phyloP scores from a whole-genome alignment of 2,113 vertebrate species.

The Pterocles orientalis region DNA sequence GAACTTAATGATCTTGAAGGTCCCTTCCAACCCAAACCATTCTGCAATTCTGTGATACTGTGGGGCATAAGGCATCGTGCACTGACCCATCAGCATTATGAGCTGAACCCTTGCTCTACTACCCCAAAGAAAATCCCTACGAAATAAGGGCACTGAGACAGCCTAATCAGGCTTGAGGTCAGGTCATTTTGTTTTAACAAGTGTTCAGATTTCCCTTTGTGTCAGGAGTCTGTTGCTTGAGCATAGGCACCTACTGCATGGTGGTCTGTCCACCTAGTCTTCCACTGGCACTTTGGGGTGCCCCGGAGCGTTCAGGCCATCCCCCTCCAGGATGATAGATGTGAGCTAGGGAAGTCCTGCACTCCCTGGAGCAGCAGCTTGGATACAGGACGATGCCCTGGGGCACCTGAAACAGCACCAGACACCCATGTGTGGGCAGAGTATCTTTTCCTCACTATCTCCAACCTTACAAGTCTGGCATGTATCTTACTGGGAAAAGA shows the following conservation, averaged over 20 bases:
- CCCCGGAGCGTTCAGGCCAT: not conserved
- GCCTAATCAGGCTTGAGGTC: not conserved
- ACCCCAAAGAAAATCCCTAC: not conserved
- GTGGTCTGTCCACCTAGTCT: not conserved
- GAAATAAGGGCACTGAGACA: not conserved
- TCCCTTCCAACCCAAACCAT: too few species aligned
- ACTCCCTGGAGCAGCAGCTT: not conserved
- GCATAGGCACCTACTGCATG: not conserved
- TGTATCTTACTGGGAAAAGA: not conserved
- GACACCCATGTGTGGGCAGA: rapidly evolving
- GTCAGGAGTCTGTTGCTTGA: not conserved
- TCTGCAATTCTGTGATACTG: too few species aligned
- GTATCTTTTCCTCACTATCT: not conserved
- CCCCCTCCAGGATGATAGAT: not conserved
- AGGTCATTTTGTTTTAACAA: not conserved
- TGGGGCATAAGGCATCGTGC: rapidly evolving
- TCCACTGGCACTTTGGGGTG: not conserved
- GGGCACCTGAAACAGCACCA: not conserved
- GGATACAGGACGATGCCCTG: not conserved
- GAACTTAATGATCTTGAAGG: too few species aligned
- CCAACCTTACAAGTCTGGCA: not conserved
- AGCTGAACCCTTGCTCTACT: not conserved
- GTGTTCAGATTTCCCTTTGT: not conserved
- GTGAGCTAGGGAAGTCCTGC: not conserved
- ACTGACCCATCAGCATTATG: not conserved